These are phyloP conservation scores for Halcyon smyrnensis DNA, from an alignment of 2,797 vertebrate species.

Conservation along the genomic window DNA sequence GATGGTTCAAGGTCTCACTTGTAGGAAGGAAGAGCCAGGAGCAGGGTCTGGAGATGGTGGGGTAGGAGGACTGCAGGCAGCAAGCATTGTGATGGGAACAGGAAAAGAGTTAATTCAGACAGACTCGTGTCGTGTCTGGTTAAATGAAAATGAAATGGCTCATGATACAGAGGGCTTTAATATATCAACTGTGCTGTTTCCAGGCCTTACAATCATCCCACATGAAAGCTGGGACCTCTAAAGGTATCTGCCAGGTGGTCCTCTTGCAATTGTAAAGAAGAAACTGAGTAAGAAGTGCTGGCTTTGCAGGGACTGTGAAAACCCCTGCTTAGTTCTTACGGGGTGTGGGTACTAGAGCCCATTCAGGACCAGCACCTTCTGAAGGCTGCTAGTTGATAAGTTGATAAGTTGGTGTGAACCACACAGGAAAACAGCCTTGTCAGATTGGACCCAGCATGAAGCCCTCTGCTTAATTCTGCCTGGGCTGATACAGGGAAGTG, in stretches of 20 bases:
- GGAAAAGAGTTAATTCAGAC: background rate
- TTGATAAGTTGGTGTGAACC: background rate
- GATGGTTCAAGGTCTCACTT: background rate
- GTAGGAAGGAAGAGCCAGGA: background rate
- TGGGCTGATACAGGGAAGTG: background rate
- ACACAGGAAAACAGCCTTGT: background rate
- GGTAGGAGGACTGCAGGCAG: background rate
- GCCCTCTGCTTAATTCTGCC: background rate
- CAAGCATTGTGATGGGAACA: background rate
- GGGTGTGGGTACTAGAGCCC: rapidly evolving
- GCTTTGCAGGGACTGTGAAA: background rate
- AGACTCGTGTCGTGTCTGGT: background rate
- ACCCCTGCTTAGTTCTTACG: background rate
- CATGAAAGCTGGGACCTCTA: background rate
- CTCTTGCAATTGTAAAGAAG: background rate
- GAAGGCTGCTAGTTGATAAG: background rate
- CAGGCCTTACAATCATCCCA: background rate
- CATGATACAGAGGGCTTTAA: background rate
- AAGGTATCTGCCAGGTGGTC: background rate
- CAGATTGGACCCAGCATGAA: background rate
- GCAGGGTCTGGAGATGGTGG: background rate
- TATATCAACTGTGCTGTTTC: background rate
- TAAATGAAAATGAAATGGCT: background rate
- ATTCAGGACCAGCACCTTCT: background rate
- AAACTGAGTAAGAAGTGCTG: background rate